Base-by-base conservation (phyloP, 1,140 invertebrate genomes). In the Sitophilus oryzae region DNA sequence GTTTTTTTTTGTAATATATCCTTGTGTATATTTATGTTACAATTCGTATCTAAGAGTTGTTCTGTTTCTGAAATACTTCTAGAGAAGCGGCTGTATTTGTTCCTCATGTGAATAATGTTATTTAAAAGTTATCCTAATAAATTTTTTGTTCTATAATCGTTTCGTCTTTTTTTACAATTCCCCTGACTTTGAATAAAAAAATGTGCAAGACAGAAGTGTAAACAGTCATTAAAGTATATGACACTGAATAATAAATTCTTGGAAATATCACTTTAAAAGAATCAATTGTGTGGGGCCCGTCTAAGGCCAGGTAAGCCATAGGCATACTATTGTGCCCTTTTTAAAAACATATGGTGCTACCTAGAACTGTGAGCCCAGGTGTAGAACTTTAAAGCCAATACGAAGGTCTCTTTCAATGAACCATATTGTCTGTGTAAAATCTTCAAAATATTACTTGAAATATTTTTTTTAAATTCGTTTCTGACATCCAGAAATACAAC, bases 1-100 rank as follows among this genome's bases (percentile, higher is more conserved):
- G 55, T 66, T 69, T n/a, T n/a, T n/a, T n/a, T n/a, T 69, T 69
- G 66, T 69, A 66, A 65, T 66, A 68, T 67, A 69, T 65, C 54
- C 59, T 56, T 66, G 62, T 67, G 61, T 67, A 69, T 66, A 66
- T 67, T 67, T 66, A 65, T 65, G 67, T 62, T 53, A 61, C 65
- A 30, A 62, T 67, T 64, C 61, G 62, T 62, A 61, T 64, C 63
- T 61, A 59, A 67, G 60, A 61, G 63, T 67, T 63, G 65, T 69
- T 67, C 67, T 69, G 67, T 68, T 69, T 68, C 62, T 60, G 61
- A 63, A 64, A 65, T 61, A 59, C 57, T 64, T 59, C 61, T 68
- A 70, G 62, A 63, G 67, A 69, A 69, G 62, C 62, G 64, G 60
- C 62, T 70, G 66, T 70, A 69, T 66, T 68, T 62, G 67, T 69